Evolutionary conservation across 2,797 vertebrate genomes (phyloP).

Genomic region (Sebastes hopkinsi): DNA sequence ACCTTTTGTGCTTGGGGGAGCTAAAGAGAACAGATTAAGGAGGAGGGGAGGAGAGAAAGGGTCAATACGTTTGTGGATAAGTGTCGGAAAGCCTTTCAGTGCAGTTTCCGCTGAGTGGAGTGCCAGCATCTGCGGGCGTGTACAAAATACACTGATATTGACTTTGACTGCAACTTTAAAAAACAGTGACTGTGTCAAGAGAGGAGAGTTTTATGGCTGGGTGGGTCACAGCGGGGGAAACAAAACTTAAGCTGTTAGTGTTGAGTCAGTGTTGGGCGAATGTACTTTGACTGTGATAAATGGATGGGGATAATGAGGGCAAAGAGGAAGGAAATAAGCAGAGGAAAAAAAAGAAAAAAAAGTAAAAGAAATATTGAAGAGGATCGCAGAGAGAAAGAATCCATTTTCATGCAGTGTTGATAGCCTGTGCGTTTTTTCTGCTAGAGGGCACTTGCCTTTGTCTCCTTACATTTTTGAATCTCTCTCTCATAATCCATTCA

Average conservation of each 20-base stretch:
- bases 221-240: constrained; percentile 27
- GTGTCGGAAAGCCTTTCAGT: constrained; percentile 52
- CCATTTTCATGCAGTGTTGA: constrained; percentile 11
- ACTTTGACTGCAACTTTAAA: constrained; percentile 51
- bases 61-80: constrained; percentile 65
- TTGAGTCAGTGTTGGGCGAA: constrained; percentile 37
- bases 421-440: not conserved
- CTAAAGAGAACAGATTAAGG: constrained; percentile 83
- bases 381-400: constrained; percentile 1
- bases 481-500: constrained; percentile 29
- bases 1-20: constrained; percentile 99
- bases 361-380: constrained; percentile 34
- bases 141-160: constrained; percentile 40
- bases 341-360: constrained; percentile 17
- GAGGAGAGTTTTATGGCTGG: constrained; percentile 21
- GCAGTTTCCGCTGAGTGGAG: constrained; percentile 39
- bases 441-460: constrained; percentile 24
- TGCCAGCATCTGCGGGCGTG: constrained; percentile 75
- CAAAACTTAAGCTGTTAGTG: constrained; percentile 35
- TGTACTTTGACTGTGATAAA: constrained; percentile 35
- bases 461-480: constrained; percentile 23
- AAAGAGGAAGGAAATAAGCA: constrained; percentile 23
- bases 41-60: constrained; percentile 55
- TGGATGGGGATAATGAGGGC: constrained; percentile 29
- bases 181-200: constrained; percentile 44